Base-by-base conservation (phyloP, 2,113 vertebrate species). In the Casuarius casuarius region DNA sequence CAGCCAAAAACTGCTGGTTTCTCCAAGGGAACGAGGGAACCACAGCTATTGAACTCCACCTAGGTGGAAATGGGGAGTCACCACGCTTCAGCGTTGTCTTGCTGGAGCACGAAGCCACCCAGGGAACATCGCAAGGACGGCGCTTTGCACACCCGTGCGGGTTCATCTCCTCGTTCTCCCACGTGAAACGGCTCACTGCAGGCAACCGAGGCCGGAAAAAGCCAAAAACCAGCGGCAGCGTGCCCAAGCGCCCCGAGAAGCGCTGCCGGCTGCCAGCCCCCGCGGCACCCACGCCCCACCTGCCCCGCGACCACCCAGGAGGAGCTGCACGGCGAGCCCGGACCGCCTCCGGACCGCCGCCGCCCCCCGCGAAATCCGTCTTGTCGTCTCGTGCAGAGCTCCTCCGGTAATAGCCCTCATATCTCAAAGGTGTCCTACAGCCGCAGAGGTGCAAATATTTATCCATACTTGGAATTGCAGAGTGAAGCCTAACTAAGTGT, bases 401-500 rank as follows among this genome's bases (percentile, higher is more conserved):
- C 76, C 95, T 85, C 8, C 40, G 4, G 56, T 4, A 11, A 78
- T 35, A 35, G 4, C 90, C 90, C 58, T 12, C 66, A 2, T 65
- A 42, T 58, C 92, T 89, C 84, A 90, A 35, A 94, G 96, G 95
- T 97, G 96, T 97, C 97, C 58, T 21, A 4, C 17, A 46, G 61
- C 70, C 86, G 10, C 38, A 4, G 94, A 95, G 97, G 95, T 96
- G 95, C 97, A 97, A 97, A 97, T 97, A 97, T 97, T 97, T 97
- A 97, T 56, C 97, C 96, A 97, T 97, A 85, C 91, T 94, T 97
- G 96, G 94, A 51, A 97, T 96, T 95, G 84, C 95, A 66, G 91
- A 81, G 70, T 10, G 70, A 59, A 90, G 91, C 74, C 78, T 14
- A 40, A 4, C 51, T 86, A 46, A 92, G 75, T 13, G 35, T 42